Evolutionary conservation across 1,140 invertebrate species (phyloP), one percentile per base, ranked within the genome.

Genomic region (Drosophila elegans): DNA sequence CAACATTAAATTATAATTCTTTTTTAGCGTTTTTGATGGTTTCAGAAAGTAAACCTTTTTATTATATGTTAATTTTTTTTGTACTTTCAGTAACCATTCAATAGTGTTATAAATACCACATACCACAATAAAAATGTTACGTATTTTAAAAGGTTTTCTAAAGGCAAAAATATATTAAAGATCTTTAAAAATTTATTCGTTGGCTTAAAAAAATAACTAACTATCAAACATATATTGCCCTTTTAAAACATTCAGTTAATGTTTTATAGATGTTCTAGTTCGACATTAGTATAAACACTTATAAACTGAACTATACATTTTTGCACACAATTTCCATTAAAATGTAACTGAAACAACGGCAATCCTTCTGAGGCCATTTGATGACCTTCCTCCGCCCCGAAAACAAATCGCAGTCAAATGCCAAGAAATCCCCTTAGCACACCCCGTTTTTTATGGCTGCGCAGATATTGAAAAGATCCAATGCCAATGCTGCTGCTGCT

Each of bases 401-500:
- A 27, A 64, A 51, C 45, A 57, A 69, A 46, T 69, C 51, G 27
- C 42, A 46, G 64, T 36, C 42, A 56, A 46, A 73, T 60, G 68
- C 69, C 67, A 7, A 44, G 53, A 59, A 34, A 42, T 38, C 16
- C 46, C 66, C 64, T 67, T 44, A 53, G 64, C 45, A 64, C 62
- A 32, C 13, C 46, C 39, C n/a, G 21, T 67, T 68, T 66, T 68
- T 52, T 44, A 42, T 39, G 38, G 42, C 51, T 9, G 42, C 32
- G 42, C 32, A 41, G 63, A 66, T 56, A 69, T 71, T 56, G 62
- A 69, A 66, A 48, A 45, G 39, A 69, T 29, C 41, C 64, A 55
- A 32, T 68, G 44, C 63, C 61, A 53, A 67, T 68, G 48, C 66
- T 36, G 62, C 72, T 51, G 62, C 71, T 53, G 16, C 42, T 57